phyloP scores from a whole-genome alignment of 1,140 invertebrate species.

The Drosophila lacteicornis region DNA sequence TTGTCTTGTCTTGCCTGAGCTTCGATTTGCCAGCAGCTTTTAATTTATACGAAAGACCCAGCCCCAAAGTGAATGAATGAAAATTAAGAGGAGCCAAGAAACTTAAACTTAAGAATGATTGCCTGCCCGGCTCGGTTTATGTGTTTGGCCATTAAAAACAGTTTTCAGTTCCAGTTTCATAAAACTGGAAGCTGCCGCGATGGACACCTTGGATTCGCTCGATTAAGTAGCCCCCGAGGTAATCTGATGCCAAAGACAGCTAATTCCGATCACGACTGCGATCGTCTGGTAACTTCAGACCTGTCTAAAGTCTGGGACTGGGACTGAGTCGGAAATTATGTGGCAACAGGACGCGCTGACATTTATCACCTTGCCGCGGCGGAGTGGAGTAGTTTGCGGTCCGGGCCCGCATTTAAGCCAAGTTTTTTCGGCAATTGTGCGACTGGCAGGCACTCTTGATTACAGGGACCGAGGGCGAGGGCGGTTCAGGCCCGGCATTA shows the following conservation, averaged over 20 bases:
- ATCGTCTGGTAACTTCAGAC: not conserved
- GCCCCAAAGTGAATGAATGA: slow-evolving; percentile 1
- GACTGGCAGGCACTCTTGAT: slow-evolving; percentile 46
- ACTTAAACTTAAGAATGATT: not conserved
- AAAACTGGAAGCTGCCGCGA: not conserved
- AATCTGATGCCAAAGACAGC: slow-evolving; percentile 5
- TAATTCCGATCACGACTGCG: slow-evolving; percentile 4
- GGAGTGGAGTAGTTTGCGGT: not conserved
- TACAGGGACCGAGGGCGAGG: slow-evolving; percentile 13
- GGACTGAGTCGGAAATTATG: slow-evolving; percentile 48
- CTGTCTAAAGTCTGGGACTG: not conserved
- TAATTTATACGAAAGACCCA: slow-evolving; percentile 8
- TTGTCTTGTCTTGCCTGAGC: not conserved
- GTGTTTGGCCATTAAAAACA: not conserved
- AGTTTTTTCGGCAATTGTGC: slow-evolving; percentile 37
- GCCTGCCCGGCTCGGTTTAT: not conserved
- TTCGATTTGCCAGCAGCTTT: not conserved
- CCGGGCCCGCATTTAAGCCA: slow-evolving; percentile 33
- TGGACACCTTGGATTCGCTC: not conserved
- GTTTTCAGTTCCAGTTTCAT: not conserved
- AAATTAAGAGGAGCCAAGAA: not conserved
- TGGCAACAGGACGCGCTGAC: slow-evolving; percentile 75
- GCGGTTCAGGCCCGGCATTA: slow-evolving; percentile 9
- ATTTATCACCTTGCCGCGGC: slow-evolving; percentile 71
- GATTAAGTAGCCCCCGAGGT: not conserved